phyloP scores from a whole-genome alignment of 2,888 invertebrate species.

The Cerastis rubricosa region DNA sequence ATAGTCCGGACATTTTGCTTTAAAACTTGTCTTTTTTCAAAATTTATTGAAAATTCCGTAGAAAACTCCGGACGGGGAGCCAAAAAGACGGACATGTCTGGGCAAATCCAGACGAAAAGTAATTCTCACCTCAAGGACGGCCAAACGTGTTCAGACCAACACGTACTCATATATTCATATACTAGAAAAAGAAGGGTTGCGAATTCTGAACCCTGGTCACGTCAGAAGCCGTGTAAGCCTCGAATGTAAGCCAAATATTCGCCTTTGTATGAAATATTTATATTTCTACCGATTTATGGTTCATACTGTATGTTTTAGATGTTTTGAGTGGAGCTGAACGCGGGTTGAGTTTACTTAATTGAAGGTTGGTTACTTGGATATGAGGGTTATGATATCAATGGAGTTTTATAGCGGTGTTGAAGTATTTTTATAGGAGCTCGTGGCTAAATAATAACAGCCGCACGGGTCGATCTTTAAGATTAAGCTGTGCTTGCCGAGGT shows the following conservation, averaged over 20 bases:
- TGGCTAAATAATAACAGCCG: too few relatives aligned
- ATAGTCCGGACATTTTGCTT: too few relatives aligned
- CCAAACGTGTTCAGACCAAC: conserved; percentile 11
- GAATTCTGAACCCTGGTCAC: conserved; percentile 51
- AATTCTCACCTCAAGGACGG: conserved; percentile 8
- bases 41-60: background rate
- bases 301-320: conserved; percentile 32
- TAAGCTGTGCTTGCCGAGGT: too few relatives aligned
- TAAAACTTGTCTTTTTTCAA: background rate
- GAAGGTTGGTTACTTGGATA: background rate
- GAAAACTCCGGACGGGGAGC: background rate
- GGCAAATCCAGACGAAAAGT: background rate
- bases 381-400: conserved; percentile 22
- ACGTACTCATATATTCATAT: conserved; percentile 25
- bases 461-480: too few relatives aligned
- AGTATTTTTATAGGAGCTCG: too few relatives aligned
- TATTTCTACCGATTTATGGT: conserved; percentile 45
- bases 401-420: conserved; percentile 9
- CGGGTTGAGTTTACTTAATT: conserved; percentile 19
- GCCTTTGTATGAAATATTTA: conserved; percentile 55
- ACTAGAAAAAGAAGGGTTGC: conserved; percentile 52
- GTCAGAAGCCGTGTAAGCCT: conserved; percentile 45
- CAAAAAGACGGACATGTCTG: background rate
- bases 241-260: conserved; percentile 55
- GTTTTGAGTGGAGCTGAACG: conserved; percentile 24